phyloP scores from a whole-genome alignment of 2,888 invertebrate genomes.

The Limnephilus lunatus region DNA sequence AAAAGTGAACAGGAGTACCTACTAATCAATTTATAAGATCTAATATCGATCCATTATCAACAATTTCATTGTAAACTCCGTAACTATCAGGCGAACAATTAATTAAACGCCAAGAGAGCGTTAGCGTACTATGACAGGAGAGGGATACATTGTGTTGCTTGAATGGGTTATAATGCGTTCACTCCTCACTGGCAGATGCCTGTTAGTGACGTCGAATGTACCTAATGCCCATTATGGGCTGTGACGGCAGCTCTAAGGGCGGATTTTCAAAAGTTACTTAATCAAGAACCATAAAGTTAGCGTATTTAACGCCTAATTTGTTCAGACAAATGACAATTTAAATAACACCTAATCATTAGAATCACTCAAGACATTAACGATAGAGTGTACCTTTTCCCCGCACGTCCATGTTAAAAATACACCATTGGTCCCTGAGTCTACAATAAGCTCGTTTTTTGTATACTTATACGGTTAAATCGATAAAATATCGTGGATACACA shows the following conservation, averaged over 20 bases:
- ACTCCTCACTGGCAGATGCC: slow-evolving; percentile 42
- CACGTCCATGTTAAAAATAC: no score
- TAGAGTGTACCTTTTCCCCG: no score
- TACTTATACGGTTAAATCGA: no score
- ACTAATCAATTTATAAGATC: not conserved
- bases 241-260: not conserved
- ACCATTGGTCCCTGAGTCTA: no score
- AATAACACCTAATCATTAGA: not conserved
- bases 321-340: not conserved
- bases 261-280: not conserved
- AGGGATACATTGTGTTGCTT: slow-evolving; percentile 22
- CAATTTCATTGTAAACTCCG: not conserved
- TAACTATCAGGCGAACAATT: slow-evolving; percentile 32
- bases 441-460: no score
- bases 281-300: not conserved
- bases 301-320: not conserved
- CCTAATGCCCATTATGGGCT: not conserved
- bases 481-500: no score
- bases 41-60: not conserved
- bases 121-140: slow-evolving; percentile 7
- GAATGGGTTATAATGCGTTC: slow-evolving; percentile 14
- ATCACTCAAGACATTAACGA: no score
- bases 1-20: not conserved
- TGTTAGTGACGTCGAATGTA: slow-evolving; percentile 32
- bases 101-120: slow-evolving; percentile 45